Evolutionary conservation across 2,113 vertebrate genomes (phyloP).

Genomic region (Cyphomyrus discorhynchus): DNA sequence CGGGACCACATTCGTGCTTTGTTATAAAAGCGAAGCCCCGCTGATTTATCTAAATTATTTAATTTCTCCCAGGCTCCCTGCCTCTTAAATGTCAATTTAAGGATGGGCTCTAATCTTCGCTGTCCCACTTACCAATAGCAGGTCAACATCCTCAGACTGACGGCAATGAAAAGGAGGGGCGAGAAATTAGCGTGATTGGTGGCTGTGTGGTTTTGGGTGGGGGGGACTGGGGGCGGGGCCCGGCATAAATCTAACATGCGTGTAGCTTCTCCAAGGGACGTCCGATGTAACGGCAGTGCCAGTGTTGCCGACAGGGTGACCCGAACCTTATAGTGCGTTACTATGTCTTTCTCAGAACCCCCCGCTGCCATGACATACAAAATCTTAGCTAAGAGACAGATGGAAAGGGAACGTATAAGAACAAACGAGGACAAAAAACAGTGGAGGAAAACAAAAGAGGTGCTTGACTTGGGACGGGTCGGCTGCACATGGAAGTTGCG

Average conservation of each 20-base stretch:
- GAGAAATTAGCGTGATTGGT: slow-evolving; percentile 54
- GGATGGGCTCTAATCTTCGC: slow-evolving; percentile 23
- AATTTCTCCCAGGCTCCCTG: not conserved
- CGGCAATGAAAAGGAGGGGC: slow-evolving; percentile 58
- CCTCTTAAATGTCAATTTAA: slow-evolving; percentile 10
- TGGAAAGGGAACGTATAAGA: not conserved
- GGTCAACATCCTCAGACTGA: slow-evolving; percentile 86
- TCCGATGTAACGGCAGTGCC: not conserved
- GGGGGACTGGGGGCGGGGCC: not conserved
- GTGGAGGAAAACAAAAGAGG: not conserved
- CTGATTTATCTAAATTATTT: slow-evolving; percentile 7
- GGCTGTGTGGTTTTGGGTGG: not conserved
- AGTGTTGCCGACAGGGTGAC: not conserved
- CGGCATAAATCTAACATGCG: not conserved
- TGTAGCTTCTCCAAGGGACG: not conserved
- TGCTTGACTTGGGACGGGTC: not conserved
- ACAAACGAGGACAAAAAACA: not conserved
- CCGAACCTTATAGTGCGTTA: not conserved
- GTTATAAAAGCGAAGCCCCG: not conserved
- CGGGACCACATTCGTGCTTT: not conserved
- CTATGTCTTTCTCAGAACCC: not conserved
- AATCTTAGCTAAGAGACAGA: not conserved
- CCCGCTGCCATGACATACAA: not conserved
- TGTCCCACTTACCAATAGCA: slow-evolving; percentile 76
- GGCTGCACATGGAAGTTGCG: no score